Percentiles rank a stretch among this genome's conserved stretches.
These are phyloP conservation scores for Ailuropoda melanoleuca DNA, from an alignment of 2,113 vertebrate genomes.

Conservation along the genomic window DNA sequence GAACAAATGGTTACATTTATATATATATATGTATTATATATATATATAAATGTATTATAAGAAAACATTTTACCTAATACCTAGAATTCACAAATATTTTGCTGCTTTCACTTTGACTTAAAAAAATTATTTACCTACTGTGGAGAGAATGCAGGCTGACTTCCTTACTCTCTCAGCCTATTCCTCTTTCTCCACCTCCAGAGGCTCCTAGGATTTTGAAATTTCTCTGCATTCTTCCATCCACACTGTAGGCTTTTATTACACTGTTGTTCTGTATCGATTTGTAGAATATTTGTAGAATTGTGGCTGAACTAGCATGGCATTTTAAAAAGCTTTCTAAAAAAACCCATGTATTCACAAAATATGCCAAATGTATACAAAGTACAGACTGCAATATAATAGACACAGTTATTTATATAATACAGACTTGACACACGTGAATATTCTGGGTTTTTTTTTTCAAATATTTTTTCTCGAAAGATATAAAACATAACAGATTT, in stretches of 20 bases:
- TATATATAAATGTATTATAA: background rate
- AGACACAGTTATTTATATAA: background rate
- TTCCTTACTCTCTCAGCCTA: accelerated
- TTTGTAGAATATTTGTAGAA: background rate
- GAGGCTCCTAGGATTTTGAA: background rate
- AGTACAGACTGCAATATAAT: background rate
- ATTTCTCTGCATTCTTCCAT: background rate
- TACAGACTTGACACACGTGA: background rate
- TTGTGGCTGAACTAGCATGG: background rate
- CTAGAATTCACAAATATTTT: background rate
- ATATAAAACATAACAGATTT: background rate
- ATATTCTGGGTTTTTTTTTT: background rate
- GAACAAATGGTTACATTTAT: background rate
- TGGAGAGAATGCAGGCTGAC: background rate
- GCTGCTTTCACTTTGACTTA: background rate
- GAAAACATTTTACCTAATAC: background rate
- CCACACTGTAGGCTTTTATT: background rate
- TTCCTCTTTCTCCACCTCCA: background rate
- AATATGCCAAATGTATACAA: background rate
- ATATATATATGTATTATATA: no score
- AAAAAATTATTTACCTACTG: background rate
- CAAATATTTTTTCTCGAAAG: background rate
- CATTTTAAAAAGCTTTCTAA: background rate
- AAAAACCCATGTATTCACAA: background rate
- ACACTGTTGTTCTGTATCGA: background rate